Conservation (phyloP, 2,797 vertebrate species). For the Phalloptychus januarius region DNA sequence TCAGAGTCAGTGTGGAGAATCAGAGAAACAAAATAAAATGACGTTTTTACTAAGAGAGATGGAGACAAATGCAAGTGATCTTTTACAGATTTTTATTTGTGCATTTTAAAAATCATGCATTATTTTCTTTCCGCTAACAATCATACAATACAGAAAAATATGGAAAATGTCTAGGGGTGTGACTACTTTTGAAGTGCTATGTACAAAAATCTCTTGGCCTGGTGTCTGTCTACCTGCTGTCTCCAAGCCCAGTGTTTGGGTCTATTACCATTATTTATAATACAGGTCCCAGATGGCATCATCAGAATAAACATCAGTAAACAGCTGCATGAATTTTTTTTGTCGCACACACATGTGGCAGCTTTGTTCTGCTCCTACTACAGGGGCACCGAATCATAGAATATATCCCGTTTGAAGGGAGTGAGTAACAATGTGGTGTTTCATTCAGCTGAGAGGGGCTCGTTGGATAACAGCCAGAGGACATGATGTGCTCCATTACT, state of each 20-base stretch:
- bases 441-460: not conserved
- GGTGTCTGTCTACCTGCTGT: not conserved
- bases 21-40: not conserved
- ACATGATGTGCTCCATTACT: not conserved
- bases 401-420: not conserved
- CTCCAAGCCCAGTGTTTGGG: not conserved
- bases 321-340: not conserved
- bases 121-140: not conserved
- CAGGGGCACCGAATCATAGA: not conserved
- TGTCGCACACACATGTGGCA: not conserved
- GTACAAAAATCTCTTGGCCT: not conserved
- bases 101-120: not conserved
- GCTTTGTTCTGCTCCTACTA: not conserved
- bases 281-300: not conserved
- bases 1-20: not conserved
- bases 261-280: not conserved
- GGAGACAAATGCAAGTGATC: not conserved
- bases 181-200: not conserved
- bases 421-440: not conserved
- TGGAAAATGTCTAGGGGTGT: not conserved
- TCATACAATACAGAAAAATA: not conserved
- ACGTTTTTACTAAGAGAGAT: not conserved
- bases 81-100: not conserved
- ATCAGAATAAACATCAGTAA: constrained; percentile 5
- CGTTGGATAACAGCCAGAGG: not conserved